Evolutionary conservation across 1,140 invertebrate species (phyloP).

Genomic region (Zaprionus gabonicus): DNA sequence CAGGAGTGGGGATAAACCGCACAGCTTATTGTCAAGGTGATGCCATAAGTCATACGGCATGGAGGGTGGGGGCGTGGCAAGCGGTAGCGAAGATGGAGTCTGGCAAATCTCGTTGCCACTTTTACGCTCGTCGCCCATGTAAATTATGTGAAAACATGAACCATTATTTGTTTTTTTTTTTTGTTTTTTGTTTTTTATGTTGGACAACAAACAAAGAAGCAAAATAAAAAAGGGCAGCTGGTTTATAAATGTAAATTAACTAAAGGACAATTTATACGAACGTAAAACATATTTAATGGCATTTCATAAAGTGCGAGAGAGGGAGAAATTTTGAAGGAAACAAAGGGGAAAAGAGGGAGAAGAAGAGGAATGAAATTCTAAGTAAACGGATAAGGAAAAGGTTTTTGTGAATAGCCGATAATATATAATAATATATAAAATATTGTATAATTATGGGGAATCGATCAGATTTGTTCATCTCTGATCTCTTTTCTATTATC

Average conservation of each 20-base stretch:
- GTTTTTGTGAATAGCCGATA: too few relatives aligned
- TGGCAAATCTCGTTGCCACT: conserved; percentile 21
- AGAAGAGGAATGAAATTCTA: neutral
- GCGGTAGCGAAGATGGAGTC: neutral
- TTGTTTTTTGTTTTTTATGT: conserved; percentile 51
- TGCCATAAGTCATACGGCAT: conserved; percentile 72
- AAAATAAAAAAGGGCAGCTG: conserved; percentile 1
- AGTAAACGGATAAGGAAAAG: too few relatives aligned
- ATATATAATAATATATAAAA: too few relatives aligned
- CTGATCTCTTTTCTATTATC: too few relatives aligned
- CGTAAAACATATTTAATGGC: conserved; percentile 7
- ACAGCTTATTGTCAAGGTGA: conserved; percentile 79
- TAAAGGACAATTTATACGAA: conserved; percentile 8
- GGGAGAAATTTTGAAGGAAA: neutral
- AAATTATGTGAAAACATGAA: conserved; percentile 65
- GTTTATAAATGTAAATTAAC: conserved; percentile 36
- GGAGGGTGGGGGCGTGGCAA: conserved; percentile 1
- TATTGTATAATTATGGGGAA: too few relatives aligned
- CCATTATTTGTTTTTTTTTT: conserved; percentile 20
- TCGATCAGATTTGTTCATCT: too few relatives aligned
- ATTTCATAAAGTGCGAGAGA: conserved; percentile 9
- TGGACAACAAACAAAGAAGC: conserved; percentile 9
- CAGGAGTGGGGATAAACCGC: conserved; percentile 40
- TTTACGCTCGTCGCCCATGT: conserved; percentile 34
- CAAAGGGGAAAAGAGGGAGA: neutral